Base-by-base conservation (phyloP, 2,888 invertebrate genomes). In the Cryptocephalus primarius region DNA sequence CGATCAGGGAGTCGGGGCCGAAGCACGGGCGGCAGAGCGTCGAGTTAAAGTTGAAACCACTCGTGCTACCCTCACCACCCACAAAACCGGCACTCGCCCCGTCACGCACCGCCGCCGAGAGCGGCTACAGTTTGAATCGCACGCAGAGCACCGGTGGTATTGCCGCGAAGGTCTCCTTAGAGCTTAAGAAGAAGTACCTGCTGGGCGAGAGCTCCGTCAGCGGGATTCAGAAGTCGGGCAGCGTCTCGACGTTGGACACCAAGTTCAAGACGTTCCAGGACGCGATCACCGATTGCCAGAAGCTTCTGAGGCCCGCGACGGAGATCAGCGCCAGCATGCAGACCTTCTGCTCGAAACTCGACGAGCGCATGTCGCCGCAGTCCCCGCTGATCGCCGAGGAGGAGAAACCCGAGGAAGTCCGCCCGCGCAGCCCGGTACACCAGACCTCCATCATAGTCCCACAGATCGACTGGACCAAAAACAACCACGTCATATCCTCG, bases 131-230 rank as follows among this genome's bases (percentile, higher is more conserved):
- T 39, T 75, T 90, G 39, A 87, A 84, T 63, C 79, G 88, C 60
- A 86, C 89, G 0, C 85, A 88, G 52, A 89, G 89, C 53, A 89
- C 89, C 1, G 88, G 88, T 60, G 89, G 89, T 13, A 83, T 91
- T 46, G 90, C 90, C 9, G 87, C 89, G 11, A 89, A 89, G 68
- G 82, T 88, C 47, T 89, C 90, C 12, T 72, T 91, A 44, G 90
- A 91, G 70, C 75, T 91, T 40, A 91, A 91, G 64, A 85, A 89
- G 61, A 82, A 83, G 50, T 92, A 90, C 69, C 72, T 91, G 12
- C 73, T 90, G 9, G 89, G 89, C 1, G 84, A 83, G 53, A 74
- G 78, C 1, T 67, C 75, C 41, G 76, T 80, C 0, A 77, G 81
- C 22, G 77, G 80, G 14, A 85, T 89, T 22, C 78, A 85, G 55